phyloP scores from a whole-genome alignment of 1,140 invertebrate species.

The Portunus trituberculatus region DNA sequence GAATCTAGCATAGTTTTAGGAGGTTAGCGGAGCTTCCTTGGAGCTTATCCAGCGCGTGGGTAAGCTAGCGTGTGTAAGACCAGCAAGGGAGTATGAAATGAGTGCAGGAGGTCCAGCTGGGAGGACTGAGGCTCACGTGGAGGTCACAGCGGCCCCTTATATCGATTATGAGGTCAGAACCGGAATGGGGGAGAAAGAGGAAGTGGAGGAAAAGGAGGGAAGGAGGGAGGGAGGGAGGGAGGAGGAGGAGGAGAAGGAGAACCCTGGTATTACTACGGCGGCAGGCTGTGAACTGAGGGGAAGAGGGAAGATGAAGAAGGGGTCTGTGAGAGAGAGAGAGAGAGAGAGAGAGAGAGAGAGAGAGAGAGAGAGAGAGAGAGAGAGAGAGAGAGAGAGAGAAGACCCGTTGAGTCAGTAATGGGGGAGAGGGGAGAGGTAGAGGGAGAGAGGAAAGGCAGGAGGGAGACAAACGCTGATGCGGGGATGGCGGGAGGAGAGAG shows the following conservation, averaged over 20 bases:
- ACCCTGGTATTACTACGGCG: background rate
- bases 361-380: background rate
- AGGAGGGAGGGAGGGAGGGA: background rate
- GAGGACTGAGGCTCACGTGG: background rate
- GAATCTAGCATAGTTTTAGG: no score
- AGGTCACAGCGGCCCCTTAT: background rate
- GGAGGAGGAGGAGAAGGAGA: background rate
- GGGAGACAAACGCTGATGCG: background rate
- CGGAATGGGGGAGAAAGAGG: background rate
- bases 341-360: constrained; percentile 31
- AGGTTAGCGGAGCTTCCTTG: no score
- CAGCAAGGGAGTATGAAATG: no score
- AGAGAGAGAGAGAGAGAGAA: background rate
- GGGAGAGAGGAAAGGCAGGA: background rate
- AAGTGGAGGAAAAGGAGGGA: background rate
- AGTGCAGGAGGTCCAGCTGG: no score
- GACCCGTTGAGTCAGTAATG: background rate
- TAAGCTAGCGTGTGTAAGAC: no score
- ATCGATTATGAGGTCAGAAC: background rate
- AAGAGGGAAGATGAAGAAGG: background rate
- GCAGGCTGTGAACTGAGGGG: background rate
- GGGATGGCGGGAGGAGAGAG: background rate
- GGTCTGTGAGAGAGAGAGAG: background rate
- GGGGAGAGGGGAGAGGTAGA: background rate
- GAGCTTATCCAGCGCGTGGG: no score